phyloP scores from a whole-genome alignment of 2,113 vertebrate genomes.

The Megaleporinus macrocephalus region DNA sequence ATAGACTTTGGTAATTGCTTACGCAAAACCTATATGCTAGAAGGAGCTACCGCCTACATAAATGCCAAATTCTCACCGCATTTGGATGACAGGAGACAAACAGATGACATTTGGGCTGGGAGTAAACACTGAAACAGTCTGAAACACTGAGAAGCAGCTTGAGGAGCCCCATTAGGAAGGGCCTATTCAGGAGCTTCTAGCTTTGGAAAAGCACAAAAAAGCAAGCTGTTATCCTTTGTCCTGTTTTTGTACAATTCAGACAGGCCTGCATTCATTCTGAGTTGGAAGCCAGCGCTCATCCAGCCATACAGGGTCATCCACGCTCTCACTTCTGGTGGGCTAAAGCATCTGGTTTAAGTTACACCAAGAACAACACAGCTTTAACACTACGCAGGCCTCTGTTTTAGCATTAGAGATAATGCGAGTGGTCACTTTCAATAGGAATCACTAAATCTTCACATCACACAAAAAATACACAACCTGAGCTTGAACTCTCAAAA shows the following conservation, averaged over 20 bases:
- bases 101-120: neutral
- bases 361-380: constrained; percentile 18
- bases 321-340: constrained; percentile 3
- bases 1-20: neutral
- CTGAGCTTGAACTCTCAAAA: neutral
- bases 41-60: neutral
- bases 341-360: constrained; percentile 47
- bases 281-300: neutral
- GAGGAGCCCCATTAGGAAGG: neutral
- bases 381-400: constrained; percentile 30
- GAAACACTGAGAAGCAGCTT: neutral
- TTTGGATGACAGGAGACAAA: neutral
- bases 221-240: neutral
- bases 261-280: constrained; percentile 5
- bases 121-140: neutral
- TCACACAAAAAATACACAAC: neutral
- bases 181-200: neutral
- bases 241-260: neutral
- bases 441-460: constrained; percentile 16
- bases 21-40: neutral
- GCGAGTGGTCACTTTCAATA: neutral
- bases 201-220: neutral
- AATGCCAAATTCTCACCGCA: neutral
- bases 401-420: constrained; percentile 16
- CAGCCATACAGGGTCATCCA: constrained; percentile 14